Evolutionary conservation across 2,888 invertebrate species (phyloP).

Genomic region (Monochamus alternatus): DNA sequence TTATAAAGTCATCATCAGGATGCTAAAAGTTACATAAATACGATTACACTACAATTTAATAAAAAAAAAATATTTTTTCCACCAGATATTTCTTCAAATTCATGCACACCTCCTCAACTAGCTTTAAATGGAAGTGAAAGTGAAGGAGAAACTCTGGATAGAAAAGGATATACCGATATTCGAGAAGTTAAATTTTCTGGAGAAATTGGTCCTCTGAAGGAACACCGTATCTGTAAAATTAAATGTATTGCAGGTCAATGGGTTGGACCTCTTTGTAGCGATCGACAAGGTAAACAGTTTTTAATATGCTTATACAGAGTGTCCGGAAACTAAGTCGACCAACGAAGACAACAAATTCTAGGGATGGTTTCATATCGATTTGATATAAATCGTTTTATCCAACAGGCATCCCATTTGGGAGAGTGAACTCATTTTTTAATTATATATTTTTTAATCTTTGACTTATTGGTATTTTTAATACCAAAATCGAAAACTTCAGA

Average conservation of each 20-base stretch:
- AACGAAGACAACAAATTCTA: too few species aligned
- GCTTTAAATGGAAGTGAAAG: slow-evolving; percentile 70
- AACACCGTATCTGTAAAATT: slow-evolving; percentile 85
- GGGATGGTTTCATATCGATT: too few species aligned
- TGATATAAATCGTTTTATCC: too few species aligned
- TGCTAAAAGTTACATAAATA: too few species aligned
- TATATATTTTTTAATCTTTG: too few species aligned
- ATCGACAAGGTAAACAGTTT: slow-evolving; percentile 77
- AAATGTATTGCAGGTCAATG: slow-evolving; percentile 89
- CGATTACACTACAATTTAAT: too few species aligned
- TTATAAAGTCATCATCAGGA: too few species aligned
- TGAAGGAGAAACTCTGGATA: slow-evolving; percentile 65
- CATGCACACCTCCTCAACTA: slow-evolving; percentile 70
- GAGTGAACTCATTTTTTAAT: too few species aligned
- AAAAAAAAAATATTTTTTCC: slow-evolving; percentile 1
- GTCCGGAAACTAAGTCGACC: background rate
- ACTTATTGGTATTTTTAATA: too few species aligned
- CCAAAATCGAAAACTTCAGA: too few species aligned
- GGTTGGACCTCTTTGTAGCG: slow-evolving; percentile 87
- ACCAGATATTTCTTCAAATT: slow-evolving; percentile 66
- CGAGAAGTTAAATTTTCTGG: slow-evolving; percentile 83
- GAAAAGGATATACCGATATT: slow-evolving; percentile 69
- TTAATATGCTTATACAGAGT: background rate
- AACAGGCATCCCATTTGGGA: too few species aligned
- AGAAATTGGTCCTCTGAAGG: slow-evolving; percentile 82